A percentile compares a stretch with the other conserved stretches of the same genome.
phyloP scores from a whole-genome alignment of 2,888 invertebrate genomes.

The Leptothorax acervorum region DNA sequence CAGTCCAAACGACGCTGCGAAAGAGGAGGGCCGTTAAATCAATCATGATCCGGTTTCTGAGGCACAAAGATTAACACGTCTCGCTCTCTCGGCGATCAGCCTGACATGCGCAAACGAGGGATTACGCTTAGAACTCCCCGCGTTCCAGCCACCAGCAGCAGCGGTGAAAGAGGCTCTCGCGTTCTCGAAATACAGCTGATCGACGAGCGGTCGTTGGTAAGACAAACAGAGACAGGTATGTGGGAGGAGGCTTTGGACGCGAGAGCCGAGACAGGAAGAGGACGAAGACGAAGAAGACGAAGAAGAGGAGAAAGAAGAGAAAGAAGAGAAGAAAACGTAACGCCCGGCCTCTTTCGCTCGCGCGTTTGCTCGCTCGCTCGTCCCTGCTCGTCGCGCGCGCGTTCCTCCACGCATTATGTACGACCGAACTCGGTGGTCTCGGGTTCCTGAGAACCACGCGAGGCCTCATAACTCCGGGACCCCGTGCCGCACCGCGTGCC shows the following conservation, averaged over 20 bases:
- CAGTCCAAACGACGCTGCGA: background rate
- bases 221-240: slow-evolving; percentile 49
- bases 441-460: slow-evolving; percentile 79
- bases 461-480: slow-evolving; percentile 66
- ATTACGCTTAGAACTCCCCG: background rate
- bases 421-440: slow-evolving; percentile 77
- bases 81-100: background rate
- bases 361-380: slow-evolving; percentile 30
- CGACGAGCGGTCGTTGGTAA: slow-evolving; percentile 41
- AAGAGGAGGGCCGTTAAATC: background rate
- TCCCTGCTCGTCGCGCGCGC: slow-evolving; percentile 64
- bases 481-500: slow-evolving; percentile 64
- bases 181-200: slow-evolving; percentile 44
- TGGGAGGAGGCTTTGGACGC: slow-evolving; percentile 22
- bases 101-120: background rate
- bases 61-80: slow-evolving; percentile 25
- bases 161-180: background rate
- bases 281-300: slow-evolving; percentile 27
- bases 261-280: slow-evolving; percentile 51
- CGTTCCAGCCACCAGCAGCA: background rate
- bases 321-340: slow-evolving; percentile 37
- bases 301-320: slow-evolving; percentile 53
- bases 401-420: slow-evolving; percentile 69
- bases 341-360: slow-evolving; percentile 33
- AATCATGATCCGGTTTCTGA: slow-evolving; percentile 9